Conservation (phyloP, 2,113 vertebrate genomes). For the Archocentrus centrarchus region DNA sequence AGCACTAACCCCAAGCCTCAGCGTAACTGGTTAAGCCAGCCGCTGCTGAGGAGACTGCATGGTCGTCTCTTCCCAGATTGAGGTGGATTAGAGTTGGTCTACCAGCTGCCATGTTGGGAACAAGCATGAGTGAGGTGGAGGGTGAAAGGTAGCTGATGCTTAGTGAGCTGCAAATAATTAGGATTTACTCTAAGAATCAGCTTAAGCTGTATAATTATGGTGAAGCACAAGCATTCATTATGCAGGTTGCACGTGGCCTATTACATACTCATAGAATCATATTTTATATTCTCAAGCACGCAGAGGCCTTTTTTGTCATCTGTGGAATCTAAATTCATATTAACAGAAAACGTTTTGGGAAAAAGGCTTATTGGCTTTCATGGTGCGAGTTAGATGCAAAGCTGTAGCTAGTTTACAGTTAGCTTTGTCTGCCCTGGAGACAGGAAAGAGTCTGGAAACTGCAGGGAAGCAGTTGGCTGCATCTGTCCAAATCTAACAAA, state of each 20-base stretch:
- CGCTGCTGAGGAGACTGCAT: slow-evolving; percentile 11
- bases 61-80: slow-evolving; percentile 13
- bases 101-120: slow-evolving; percentile 21
- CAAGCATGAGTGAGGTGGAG: slow-evolving; percentile 26
- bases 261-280: neutral
- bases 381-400: neutral
- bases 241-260: neutral
- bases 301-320: no score
- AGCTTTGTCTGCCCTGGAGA: neutral
- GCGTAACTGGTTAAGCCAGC: slow-evolving; percentile 18
- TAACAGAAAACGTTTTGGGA: neutral
- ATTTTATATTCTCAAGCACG: neutral
- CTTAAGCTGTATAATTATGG: slow-evolving; percentile 33
- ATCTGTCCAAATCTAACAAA: neutral
- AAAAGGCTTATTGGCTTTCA: neutral
- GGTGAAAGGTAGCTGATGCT: slow-evolving; percentile 38
- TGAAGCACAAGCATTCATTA: slow-evolving; percentile 4
- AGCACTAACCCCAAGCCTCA: neutral
- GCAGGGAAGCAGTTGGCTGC: neutral
- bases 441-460: neutral
- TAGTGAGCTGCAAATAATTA: slow-evolving; percentile 38
- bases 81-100: slow-evolving; percentile 30
- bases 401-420: neutral
- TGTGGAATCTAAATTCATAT: no score
- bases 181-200: slow-evolving; percentile 20